These are phyloP conservation scores for Pyrrhura leucotis DNA, from an alignment of 2,797 vertebrate genomes.

Conservation along the genomic window DNA sequence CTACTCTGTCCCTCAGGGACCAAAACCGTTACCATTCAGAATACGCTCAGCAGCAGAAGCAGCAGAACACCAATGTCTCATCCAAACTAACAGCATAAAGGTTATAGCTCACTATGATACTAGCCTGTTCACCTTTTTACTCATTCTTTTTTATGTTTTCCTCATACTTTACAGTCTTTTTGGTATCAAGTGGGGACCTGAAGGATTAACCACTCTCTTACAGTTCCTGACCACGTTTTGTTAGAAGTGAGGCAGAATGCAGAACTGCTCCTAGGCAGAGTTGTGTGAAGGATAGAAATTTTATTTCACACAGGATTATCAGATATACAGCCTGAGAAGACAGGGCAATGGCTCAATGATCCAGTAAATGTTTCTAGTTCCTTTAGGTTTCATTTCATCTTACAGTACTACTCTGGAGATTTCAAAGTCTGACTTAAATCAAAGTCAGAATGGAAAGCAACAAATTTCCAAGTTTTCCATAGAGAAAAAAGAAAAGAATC, in stretches of 20 bases:
- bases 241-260: neutral
- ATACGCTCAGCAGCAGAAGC: conserved; percentile 46
- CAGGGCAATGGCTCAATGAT: conserved; percentile 24
- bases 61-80: conserved; percentile 34
- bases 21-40: conserved; percentile 49
- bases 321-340: conserved; percentile 1
- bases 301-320: conserved; percentile 25
- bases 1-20: conserved; percentile 40
- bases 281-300: conserved; percentile 13
- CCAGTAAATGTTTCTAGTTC: conserved; percentile 19
- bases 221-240: conserved; percentile 12
- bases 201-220: conserved; percentile 4
- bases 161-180: neutral
- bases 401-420: conserved; percentile 4
- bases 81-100: conserved; percentile 26
- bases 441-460: conserved; percentile 29
- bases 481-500: neutral
- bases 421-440: conserved; percentile 25
- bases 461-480: neutral
- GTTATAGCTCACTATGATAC: conserved; percentile 33
- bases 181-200: neutral
- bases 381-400: conserved; percentile 31
- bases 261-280: conserved; percentile 6
- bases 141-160: conserved; percentile 7
- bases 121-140: neutral